Conservation (phyloP, 2,888 invertebrate species). For the Papilio elwesi region DNA sequence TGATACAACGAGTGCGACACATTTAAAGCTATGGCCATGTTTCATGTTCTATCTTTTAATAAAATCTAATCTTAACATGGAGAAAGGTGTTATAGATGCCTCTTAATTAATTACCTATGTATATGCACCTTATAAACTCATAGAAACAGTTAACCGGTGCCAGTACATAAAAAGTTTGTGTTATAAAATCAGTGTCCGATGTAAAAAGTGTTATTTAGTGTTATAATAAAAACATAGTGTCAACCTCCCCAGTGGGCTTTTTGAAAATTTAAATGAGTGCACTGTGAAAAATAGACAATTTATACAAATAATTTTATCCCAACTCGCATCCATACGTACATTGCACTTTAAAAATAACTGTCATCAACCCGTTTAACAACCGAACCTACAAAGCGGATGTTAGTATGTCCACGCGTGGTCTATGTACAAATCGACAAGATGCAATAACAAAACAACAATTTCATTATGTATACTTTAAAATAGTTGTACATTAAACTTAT, state of each 20-base stretch:
- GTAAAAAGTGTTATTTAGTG: constrained; percentile 75
- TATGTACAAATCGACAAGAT: constrained; percentile 78
- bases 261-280: constrained; percentile 74
- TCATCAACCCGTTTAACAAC: constrained; percentile 57
- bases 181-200: constrained; percentile 75
- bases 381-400: constrained; percentile 63
- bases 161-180: constrained; percentile 79
- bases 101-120: constrained; percentile 70
- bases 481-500: constrained; percentile 71
- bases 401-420: constrained; percentile 66
- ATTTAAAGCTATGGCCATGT: constrained; percentile 84
- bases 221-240: constrained; percentile 74
- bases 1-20: constrained; percentile 82
- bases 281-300: constrained; percentile 73
- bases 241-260: constrained; percentile 57
- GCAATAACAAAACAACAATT: constrained; percentile 78
- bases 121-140: constrained; percentile 77
- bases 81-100: constrained; percentile 77
- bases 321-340: constrained; percentile 50
- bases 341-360: constrained; percentile 59
- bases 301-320: constrained; percentile 64
- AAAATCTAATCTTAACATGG: constrained; percentile 78
- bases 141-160: constrained; percentile 76
- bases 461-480: constrained; percentile 71
- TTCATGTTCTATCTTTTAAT: constrained; percentile 77